Conservation (phyloP, 2,888 invertebrate genomes). For the Eretmocerus hayati region DNA sequence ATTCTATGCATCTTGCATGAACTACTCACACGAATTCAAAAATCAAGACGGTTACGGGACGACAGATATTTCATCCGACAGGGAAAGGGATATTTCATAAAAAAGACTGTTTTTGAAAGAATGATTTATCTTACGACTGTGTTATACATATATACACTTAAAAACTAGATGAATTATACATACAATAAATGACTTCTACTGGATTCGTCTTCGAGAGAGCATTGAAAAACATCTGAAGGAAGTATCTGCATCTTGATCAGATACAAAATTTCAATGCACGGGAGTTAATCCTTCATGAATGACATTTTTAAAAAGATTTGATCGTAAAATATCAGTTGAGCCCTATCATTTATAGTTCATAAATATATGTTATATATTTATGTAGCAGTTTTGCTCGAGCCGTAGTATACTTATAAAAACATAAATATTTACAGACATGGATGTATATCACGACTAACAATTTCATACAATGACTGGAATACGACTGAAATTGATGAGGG, state of each 20-base stretch:
- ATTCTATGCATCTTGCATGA: too few relatives aligned
- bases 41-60: too few relatives aligned
- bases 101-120: slow-evolving; percentile 10
- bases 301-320: slow-evolving; percentile 40
- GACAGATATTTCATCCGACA: too few relatives aligned
- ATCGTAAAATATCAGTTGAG: slow-evolving; percentile 43
- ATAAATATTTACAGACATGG: slow-evolving; percentile 41
- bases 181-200: background rate
- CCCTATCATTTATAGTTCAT: slow-evolving; percentile 41
- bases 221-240: slow-evolving; percentile 13
- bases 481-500: too few relatives aligned
- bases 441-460: slow-evolving; percentile 31
- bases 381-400: slow-evolving; percentile 17
- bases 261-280: slow-evolving; percentile 26
- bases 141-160: slow-evolving; percentile 24
- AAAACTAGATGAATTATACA: slow-evolving; percentile 13
- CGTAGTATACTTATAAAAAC: slow-evolving; percentile 37
- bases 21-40: too few relatives aligned
- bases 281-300: slow-evolving; percentile 37
- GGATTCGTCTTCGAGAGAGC: slow-evolving; percentile 11
- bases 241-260: slow-evolving; percentile 14
- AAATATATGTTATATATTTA: slow-evolving; percentile 38
- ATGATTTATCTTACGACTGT: slow-evolving; percentile 20
- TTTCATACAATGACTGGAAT: slow-evolving; percentile 28
- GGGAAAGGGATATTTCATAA: background rate